These are phyloP conservation scores for Physella acuta DNA, from an alignment of 1,140 invertebrate species.

Conservation along the genomic window DNA sequence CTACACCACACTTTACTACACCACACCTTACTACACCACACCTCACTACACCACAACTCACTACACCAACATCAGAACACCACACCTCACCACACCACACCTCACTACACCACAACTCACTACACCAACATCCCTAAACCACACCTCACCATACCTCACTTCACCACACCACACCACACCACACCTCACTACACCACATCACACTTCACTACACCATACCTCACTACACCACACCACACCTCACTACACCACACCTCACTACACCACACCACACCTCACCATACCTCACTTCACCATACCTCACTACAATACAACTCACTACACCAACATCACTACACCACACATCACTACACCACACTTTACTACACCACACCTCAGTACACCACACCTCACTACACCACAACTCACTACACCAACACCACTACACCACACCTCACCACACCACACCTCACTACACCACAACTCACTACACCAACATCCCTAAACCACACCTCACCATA, in stretches of 20 bases:
- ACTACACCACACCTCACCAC: not conserved
- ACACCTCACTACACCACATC: not conserved
- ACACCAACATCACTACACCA: not conserved
- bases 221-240: slow-evolving; percentile 25
- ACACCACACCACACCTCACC: slow-evolving; percentile 21
- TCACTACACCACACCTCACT: slow-evolving; percentile 24
- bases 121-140: slow-evolving; percentile 14
- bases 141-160: slow-evolving; percentile 14
- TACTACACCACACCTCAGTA: slow-evolving; percentile 24
- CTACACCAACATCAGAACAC: not conserved
- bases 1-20: not conserved
- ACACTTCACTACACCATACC: slow-evolving; percentile 26
- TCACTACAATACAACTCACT: not conserved
- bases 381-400: slow-evolving; percentile 27
- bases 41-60: slow-evolving; percentile 14
- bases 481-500: slow-evolving; percentile 26
- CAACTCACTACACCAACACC: slow-evolving; percentile 20
- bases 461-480: not conserved
- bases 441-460: not conserved
- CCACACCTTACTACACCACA: slow-evolving; percentile 8
- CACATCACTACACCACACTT: slow-evolving; percentile 3
- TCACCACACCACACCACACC: slow-evolving; percentile 7
- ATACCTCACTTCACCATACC: slow-evolving; percentile 6
- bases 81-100: slow-evolving; percentile 18
- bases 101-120: slow-evolving; percentile 25